phyloP scores from a whole-genome alignment of 92 coral and sea anemone genomes.

The Epizoanthus rinbou region DNA sequence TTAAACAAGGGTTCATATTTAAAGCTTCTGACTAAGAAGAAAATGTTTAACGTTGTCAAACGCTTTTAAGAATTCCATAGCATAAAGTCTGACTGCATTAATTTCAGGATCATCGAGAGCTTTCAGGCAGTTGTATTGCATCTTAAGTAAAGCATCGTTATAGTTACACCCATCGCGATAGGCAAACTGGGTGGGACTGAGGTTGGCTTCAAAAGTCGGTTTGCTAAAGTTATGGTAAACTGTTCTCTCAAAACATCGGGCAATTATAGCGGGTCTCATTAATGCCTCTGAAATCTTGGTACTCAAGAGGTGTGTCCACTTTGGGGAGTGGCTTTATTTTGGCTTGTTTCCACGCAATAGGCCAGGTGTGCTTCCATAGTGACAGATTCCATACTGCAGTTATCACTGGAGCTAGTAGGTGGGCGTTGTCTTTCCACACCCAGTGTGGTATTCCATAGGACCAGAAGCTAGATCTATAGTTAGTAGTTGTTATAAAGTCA shows the following conservation, averaged over 20 bases:
- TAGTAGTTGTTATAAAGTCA: too few species aligned
- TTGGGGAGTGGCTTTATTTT: background rate
- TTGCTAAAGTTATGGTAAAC: conserved; percentile 36
- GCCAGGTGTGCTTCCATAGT: conserved; percentile 49
- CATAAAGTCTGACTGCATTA: too few species aligned
- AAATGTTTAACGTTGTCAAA: conserved; percentile 36
- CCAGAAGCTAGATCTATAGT: conserved; percentile 25
- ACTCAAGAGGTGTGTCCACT: too few species aligned
- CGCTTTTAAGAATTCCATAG: conserved; percentile 5
- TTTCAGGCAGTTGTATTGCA: conserved; percentile 35
- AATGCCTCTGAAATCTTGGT: too few species aligned
- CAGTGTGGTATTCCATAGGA: conserved; percentile 55
- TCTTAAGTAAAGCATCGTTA: conserved; percentile 12
- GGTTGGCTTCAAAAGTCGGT: conserved; percentile 7
- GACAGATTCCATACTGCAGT: conserved; percentile 51
- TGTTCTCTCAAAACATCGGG: too few species aligned
- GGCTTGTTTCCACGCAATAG: conserved; percentile 53
- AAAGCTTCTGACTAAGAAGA: conserved; percentile 25
- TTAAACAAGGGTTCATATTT: conserved; percentile 25
- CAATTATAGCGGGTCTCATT: too few species aligned
- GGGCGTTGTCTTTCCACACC: conserved; percentile 61
- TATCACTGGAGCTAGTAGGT: conserved; percentile 40
- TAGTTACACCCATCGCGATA: conserved; percentile 28
- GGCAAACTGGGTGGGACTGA: conserved; percentile 21
- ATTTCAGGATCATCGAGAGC: background rate